Evolutionary conservation across 1,140 invertebrate species (phyloP).

Genomic region (Trichonephila clavipes): DNA sequence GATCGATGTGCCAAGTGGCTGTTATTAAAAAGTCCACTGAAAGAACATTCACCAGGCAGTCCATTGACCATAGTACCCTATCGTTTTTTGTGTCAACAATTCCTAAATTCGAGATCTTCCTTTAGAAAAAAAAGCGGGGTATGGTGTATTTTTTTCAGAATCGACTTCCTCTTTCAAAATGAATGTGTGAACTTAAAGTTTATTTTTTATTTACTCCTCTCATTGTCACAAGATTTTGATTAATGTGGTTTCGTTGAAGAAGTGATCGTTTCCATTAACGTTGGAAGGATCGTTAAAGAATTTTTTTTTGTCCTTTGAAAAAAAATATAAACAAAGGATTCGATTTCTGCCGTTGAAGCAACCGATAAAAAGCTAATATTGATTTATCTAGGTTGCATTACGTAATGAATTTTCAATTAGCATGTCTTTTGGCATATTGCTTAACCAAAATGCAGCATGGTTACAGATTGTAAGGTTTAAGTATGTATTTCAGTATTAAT

Average conservation of each 20-base stretch:
- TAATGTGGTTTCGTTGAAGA: neutral
- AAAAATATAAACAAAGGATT: neutral
- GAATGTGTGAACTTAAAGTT: neutral
- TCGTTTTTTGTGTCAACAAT: neutral
- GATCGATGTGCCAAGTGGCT: neutral
- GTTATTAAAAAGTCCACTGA: conserved; percentile 9
- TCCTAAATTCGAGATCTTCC: neutral
- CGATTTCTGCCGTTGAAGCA: neutral
- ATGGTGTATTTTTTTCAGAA: neutral
- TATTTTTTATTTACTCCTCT: no score
- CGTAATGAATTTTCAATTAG: no score
- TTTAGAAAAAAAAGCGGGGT: neutral
- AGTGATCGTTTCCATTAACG: neutral
- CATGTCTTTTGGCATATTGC: no score
- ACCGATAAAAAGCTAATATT: no score
- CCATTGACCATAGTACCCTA: neutral
- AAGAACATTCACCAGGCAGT: neutral
- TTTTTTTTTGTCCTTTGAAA: neutral
- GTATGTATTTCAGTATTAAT: no score
- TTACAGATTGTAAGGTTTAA: no score
- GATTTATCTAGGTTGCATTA: no score
- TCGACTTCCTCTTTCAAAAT: neutral
- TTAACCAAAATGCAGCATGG: no score
- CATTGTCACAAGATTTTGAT: neutral
- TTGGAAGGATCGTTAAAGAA: neutral